These are phyloP conservation scores for Lutjanus erythropterus DNA, from an alignment of 2,113 vertebrate genomes.

Conservation along the genomic window DNA sequence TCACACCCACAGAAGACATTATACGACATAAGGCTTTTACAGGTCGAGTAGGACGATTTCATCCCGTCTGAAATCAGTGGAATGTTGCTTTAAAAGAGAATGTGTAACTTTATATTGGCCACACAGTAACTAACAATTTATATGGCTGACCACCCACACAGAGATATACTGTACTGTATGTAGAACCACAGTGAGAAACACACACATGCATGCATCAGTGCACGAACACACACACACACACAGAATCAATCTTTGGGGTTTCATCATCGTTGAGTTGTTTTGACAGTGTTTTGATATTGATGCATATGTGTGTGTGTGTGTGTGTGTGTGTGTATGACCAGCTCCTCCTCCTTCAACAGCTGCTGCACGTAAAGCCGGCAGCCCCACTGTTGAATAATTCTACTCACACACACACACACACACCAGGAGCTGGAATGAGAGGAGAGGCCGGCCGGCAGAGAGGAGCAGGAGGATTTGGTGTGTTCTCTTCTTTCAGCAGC, in stretches of 20 bases:
- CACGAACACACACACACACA: background rate
- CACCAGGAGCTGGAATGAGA: conserved; percentile 6
- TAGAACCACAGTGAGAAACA: background rate
- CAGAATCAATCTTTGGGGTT: conserved; percentile 7
- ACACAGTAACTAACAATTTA: too few species aligned
- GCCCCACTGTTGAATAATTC: conserved; percentile 42
- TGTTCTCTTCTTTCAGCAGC: conserved; percentile 37
- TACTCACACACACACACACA: conserved; percentile 9
- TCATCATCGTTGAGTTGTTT: conserved; percentile 30
- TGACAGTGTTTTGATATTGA: conserved; percentile 34
- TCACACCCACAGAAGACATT: too few species aligned
- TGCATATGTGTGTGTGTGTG: background rate
- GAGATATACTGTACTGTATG: background rate
- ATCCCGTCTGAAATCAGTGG: too few species aligned
- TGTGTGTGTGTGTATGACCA: background rate
- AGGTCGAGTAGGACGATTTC: too few species aligned
- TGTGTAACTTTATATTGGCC: too few species aligned
- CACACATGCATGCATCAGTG: background rate
- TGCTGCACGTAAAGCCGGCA: conserved; percentile 32
- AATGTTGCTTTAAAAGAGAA: too few species aligned
- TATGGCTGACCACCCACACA: background rate
- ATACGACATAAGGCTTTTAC: too few species aligned
- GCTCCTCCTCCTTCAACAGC: conserved; percentile 31
- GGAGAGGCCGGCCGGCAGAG: background rate
- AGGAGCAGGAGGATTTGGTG: conserved; percentile 41